phyloP scores from a whole-genome alignment of 2,113 vertebrate species.

The Galbula dea region DNA sequence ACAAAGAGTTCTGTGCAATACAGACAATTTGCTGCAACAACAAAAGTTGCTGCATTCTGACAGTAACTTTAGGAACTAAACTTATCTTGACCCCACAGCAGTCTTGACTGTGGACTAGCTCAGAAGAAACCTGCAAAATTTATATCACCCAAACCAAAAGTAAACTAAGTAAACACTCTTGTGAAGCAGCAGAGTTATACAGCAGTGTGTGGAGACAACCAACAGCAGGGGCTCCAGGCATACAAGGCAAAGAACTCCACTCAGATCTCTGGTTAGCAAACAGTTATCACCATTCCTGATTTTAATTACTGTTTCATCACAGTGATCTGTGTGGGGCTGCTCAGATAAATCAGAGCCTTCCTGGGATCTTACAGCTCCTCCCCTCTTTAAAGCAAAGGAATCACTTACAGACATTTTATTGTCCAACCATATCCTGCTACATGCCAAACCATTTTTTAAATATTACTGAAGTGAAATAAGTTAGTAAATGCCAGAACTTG shows the following conservation, averaged over 20 bases:
- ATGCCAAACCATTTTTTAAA: not conserved
- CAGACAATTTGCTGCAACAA: not conserved
- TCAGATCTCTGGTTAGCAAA: not conserved
- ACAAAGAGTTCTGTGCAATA: slow-evolving; percentile 27
- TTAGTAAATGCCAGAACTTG: not conserved
- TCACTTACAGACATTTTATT: fast-evolving
- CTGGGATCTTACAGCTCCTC: not conserved
- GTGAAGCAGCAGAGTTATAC: not conserved
- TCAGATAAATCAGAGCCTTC: not conserved
- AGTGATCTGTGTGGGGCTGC: not conserved
- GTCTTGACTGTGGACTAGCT: not conserved
- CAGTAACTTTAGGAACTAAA: not conserved
- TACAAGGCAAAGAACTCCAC: not conserved
- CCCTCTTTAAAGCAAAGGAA: not conserved
- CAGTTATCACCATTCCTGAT: not conserved
- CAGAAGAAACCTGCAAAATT: not conserved
- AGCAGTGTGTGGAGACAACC: not conserved
- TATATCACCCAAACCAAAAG: not conserved
- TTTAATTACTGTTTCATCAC: not conserved
- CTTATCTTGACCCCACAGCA: not conserved
- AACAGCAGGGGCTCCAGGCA: not conserved
- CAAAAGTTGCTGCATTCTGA: not conserved
- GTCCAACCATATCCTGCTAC: not conserved
- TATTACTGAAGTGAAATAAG: not conserved
- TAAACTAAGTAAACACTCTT: not conserved